phyloP scores from a whole-genome alignment of 2,888 invertebrate species.

The Acholoe squamosa region DNA sequence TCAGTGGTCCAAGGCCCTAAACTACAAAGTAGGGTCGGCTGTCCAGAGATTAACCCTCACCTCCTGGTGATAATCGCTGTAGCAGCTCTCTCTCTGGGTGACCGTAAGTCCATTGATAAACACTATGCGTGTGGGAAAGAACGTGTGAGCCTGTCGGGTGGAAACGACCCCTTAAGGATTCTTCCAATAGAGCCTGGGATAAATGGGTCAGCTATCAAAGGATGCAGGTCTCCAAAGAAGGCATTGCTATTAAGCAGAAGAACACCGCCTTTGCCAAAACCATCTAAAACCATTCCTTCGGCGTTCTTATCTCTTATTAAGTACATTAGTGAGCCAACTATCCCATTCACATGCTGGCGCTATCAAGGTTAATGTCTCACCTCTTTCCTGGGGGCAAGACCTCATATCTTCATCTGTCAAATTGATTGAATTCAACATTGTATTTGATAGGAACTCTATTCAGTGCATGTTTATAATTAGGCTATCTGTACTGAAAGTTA shows the following conservation, averaged over 20 bases:
- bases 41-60: no score
- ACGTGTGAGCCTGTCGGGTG: no score
- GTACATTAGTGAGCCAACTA: background rate
- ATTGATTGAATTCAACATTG: background rate
- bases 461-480: background rate
- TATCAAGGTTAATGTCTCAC: background rate
- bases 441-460: background rate
- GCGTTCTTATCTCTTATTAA: background rate
- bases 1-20: background rate
- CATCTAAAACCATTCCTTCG: background rate
- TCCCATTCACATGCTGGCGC: background rate
- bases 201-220: background rate
- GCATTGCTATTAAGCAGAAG: no score
- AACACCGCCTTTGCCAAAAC: background rate
- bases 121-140: no score
- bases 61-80: no score
- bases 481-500: background rate
- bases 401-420: background rate
- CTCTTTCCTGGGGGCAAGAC: background rate
- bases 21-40: background rate
- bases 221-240: background rate
- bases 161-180: no score
- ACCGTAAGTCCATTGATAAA: no score
- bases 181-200: background rate
- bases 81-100: no score